Conservation (phyloP, 2,113 vertebrate species). For the Glaucidium brasilianum region DNA sequence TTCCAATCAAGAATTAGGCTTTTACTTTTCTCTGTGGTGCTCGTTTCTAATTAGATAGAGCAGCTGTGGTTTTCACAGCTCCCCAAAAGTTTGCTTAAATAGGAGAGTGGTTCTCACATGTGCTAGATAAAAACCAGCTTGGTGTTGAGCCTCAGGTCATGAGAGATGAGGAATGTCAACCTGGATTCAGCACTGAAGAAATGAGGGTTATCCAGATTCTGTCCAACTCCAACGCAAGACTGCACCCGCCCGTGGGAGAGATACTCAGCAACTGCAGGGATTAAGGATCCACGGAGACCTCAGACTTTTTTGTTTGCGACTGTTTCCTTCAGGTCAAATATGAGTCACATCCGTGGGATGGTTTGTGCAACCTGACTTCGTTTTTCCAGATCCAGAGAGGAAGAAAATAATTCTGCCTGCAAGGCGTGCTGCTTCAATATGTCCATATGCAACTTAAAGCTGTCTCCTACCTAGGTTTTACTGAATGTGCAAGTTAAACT, state of each 20-base stretch:
- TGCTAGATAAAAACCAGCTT: not conserved
- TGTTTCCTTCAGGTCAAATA: not conserved
- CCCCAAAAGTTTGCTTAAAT: not conserved
- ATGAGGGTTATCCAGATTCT: accelerated
- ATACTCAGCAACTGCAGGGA: not conserved
- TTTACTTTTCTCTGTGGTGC: not conserved
- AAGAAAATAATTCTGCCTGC: not conserved
- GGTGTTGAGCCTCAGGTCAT: not conserved
- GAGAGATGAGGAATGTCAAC: not conserved
- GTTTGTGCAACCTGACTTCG: not conserved
- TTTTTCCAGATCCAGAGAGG: not conserved
- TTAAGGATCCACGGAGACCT: not conserved
- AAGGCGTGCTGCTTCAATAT: not conserved
- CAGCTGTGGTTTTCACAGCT: not conserved
- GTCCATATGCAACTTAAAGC: not conserved
- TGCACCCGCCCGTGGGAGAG: not conserved
- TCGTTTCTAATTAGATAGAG: not conserved
- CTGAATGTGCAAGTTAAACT: not conserved
- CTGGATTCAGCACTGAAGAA: not conserved
- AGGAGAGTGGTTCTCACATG: not conserved
- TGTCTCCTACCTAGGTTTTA: not conserved
- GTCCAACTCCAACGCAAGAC: accelerated
- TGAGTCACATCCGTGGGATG: not conserved
- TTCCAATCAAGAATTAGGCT: not conserved
- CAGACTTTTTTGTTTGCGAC: not conserved